These are phyloP conservation scores for Andrena camellia DNA, from an alignment of 2,888 invertebrate species.

Conservation along the genomic window DNA sequence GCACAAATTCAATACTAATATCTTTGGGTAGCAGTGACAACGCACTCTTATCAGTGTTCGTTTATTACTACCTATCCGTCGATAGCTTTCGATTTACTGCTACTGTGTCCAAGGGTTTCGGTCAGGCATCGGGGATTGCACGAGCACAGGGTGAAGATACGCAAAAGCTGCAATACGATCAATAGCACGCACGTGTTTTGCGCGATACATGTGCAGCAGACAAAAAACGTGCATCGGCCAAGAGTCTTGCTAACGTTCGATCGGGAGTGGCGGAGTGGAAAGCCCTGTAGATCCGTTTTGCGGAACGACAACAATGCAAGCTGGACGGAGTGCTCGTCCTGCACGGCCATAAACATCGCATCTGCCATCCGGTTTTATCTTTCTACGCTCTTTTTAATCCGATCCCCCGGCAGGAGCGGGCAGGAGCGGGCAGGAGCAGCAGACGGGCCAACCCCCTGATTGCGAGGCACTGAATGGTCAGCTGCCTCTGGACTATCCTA, in stretches of 20 bases:
- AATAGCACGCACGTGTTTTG: conserved; percentile 16
- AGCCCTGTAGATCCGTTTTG: conserved; percentile 50
- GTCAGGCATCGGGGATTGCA: no score
- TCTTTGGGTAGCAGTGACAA: no score
- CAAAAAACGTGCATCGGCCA: conserved; percentile 27
- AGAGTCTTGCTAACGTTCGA: conserved; percentile 38
- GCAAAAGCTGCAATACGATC: conserved; percentile 29
- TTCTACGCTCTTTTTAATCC: conserved; percentile 78
- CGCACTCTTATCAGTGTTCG: no score
- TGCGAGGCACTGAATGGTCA: conserved; percentile 75
- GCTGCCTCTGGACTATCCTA: conserved; percentile 74
- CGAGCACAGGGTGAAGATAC: not conserved
- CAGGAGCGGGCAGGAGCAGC: conserved; percentile 61
- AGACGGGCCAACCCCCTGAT: conserved; percentile 63
- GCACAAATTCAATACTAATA: no score
- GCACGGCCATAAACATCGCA: conserved; percentile 71
- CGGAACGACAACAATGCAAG: conserved; percentile 65
- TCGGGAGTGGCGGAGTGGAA: conserved; percentile 41
- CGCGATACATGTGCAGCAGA: not conserved
- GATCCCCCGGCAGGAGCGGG: conserved; percentile 73
- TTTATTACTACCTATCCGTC: no score
- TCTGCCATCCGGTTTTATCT: conserved; percentile 83
- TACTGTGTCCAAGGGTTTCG: no score
- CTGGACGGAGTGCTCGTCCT: conserved; percentile 54
- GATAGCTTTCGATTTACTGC: no score